phyloP scores from a whole-genome alignment of 2,888 invertebrate species.

The Deilephila elpenor region DNA sequence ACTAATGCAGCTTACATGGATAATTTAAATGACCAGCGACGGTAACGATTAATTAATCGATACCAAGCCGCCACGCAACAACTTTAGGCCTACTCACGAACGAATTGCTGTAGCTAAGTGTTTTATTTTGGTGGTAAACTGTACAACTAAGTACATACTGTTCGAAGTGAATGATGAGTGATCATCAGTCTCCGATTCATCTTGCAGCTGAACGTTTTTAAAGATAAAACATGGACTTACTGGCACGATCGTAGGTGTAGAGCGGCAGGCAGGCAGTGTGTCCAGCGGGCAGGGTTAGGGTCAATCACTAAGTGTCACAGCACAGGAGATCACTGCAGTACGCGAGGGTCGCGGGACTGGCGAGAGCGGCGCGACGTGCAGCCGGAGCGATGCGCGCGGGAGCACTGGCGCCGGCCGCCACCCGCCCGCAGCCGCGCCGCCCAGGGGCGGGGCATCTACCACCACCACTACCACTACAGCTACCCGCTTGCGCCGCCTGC shows the following conservation, averaged over 20 bases:
- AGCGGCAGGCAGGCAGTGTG: too few relatives aligned
- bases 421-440: conserved; percentile 43
- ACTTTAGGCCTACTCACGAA: too few relatives aligned
- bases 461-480: neutral
- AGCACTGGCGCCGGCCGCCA: conserved; percentile 55
- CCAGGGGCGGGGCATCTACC: conserved; percentile 8
- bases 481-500: neutral
- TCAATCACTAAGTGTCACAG: conserved; percentile 44
- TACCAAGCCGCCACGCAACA: too few relatives aligned
- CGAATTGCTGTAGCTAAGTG: too few relatives aligned
- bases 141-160: too few relatives aligned
- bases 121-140: too few relatives aligned
- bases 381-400: conserved; percentile 57
- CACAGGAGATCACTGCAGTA: conserved; percentile 42
- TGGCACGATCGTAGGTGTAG: too few relatives aligned
- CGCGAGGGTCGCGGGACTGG: conserved; percentile 32
- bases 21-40: too few relatives aligned
- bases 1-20: too few relatives aligned
- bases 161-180: neutral
- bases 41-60: too few relatives aligned
- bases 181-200: neutral
- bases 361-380: conserved; percentile 51
- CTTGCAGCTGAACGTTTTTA: neutral
- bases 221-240: conserved; percentile 5
- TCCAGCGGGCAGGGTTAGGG: neutral